phyloP scores from a whole-genome alignment of 2,113 vertebrate species.

The Sporophila hypoxantha region DNA sequence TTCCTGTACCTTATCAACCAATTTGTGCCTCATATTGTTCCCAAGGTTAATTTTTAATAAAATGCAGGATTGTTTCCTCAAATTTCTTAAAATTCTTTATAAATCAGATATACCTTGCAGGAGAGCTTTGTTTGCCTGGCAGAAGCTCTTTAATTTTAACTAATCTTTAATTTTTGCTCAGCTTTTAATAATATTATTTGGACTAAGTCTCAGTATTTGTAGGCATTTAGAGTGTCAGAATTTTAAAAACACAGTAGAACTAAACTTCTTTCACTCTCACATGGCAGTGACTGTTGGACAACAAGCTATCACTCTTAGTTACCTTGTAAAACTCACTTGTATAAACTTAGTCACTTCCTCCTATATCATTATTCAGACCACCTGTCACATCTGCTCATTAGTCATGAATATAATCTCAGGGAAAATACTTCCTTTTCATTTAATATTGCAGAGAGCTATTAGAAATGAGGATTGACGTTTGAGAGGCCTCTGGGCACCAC shows the following conservation, averaged over 20 bases:
- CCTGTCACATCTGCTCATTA: conserved; percentile 24
- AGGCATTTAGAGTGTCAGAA: neutral
- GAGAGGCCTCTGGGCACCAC: neutral
- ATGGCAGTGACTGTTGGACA: neutral
- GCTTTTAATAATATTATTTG: neutral
- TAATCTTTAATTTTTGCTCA: neutral
- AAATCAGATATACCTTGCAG: neutral
- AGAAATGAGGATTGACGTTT: neutral
- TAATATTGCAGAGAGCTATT: neutral
- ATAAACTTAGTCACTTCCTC: neutral
- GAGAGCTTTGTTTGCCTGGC: neutral
- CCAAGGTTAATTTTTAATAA: neutral
- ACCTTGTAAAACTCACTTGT: conserved; percentile 10
- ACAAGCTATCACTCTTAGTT: neutral
- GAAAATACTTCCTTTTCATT: neutral
- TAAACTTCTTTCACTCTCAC: neutral
- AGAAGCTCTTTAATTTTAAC: neutral
- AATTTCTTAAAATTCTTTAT: neutral
- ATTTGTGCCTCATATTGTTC: neutral
- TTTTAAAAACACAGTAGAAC: neutral
- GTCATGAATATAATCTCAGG: neutral
- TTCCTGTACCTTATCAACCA: neutral
- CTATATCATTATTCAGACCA: neutral
- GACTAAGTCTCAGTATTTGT: neutral
- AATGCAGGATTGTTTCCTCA: neutral